Evolutionary conservation across 2,888 invertebrate genomes (phyloP), one percentile per base, ranked within the genome.

Genomic region (Acleris emargana): DNA sequence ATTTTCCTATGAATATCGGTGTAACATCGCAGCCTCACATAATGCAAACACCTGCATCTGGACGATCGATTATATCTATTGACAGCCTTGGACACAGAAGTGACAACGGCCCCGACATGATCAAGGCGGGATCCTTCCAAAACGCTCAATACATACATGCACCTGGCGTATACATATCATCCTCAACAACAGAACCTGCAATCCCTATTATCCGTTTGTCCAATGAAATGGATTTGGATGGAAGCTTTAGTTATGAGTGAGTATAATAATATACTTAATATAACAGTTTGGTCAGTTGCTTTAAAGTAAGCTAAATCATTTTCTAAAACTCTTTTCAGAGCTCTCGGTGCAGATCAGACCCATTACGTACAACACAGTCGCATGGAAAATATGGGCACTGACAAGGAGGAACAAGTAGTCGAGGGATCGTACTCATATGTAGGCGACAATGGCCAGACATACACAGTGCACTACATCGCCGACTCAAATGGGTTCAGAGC

Each of bases 401-500:
- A 94, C 18, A 91, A 93, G 72, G 93, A 94, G 67, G 94, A 94
- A 70, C 93, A 94, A 81, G 93, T 94, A 5, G 94, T 94, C 6
- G 92, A 93, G 75, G 94, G 94, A 62, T 94, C 94, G 22, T 94
- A 94, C 76, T 94, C 94, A 5, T 94, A 94, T 73, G 93, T 94
- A 11, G 94, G 94, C 13, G 94, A 94, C 73, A 93, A 94, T 78
- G 94, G 94, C 50, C 92, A 93, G 73, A 93, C 93, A 17, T 94
- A 94, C 69, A 94, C 94, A 17, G 94, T 94, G 5, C 92, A 94
- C 73, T 96, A 96, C 78, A 93, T 95, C 64, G 96, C 96, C 61
- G 96, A 96, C 81, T 95, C 95, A 73, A 95, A 95, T 78, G 96
- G 96, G 64, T 97, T 96, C 86, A 94, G 95, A 77, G 95, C 96